Conservation (phyloP, 2,888 invertebrate genomes). For the Boloria selene region DNA sequence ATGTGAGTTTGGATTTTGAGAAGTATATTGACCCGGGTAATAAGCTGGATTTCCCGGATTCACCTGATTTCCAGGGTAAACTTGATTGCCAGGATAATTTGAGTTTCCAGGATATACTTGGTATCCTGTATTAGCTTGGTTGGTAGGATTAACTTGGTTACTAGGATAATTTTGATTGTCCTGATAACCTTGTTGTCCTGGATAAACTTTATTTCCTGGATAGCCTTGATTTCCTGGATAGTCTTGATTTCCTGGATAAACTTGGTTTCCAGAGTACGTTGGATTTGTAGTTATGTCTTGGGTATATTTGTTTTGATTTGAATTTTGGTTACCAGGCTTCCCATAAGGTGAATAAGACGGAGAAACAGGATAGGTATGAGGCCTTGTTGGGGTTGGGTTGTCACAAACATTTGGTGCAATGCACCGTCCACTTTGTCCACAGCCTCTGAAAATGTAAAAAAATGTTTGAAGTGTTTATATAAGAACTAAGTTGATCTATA, state of each 20-base stretch:
- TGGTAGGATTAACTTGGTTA: conserved; percentile 4
- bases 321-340: conserved; percentile 19
- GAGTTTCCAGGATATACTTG: background rate
- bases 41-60: conserved; percentile 13
- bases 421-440: conserved; percentile 66
- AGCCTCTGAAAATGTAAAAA: conserved; percentile 63
- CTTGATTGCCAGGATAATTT: conserved; percentile 7
- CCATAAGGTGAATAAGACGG: conserved; percentile 33
- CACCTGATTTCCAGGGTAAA: conserved; percentile 31
- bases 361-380: conserved; percentile 24
- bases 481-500: background rate
- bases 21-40: conserved; percentile 14
- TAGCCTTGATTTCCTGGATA: conserved; percentile 38
- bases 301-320: conserved; percentile 15
- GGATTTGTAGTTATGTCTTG: conserved; percentile 29
- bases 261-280: conserved; percentile 33
- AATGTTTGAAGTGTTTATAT: background rate
- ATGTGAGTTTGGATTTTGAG: background rate
- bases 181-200: conserved; percentile 33
- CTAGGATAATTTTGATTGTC: conserved; percentile 23
- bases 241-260: conserved; percentile 37
- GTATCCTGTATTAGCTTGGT: conserved; percentile 3
- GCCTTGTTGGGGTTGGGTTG: conserved; percentile 55
- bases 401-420: conserved; percentile 63
- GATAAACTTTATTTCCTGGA: conserved; percentile 30